Evolutionary conservation across 2,888 invertebrate species (phyloP), one percentile per base, ranked within the genome.

Genomic region (Macaria notata): DNA sequence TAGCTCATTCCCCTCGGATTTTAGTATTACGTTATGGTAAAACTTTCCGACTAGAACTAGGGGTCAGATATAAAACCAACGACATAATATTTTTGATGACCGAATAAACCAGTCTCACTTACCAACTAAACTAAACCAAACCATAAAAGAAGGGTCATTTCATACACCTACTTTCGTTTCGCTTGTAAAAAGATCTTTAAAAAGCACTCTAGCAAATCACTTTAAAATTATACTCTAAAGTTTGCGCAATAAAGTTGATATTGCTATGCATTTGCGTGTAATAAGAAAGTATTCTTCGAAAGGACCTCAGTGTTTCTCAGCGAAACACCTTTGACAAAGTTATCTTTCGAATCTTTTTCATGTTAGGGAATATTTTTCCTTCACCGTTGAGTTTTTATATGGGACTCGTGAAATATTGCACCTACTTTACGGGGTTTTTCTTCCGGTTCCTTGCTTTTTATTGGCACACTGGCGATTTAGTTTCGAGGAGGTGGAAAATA

Each of bases 341-440:
- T 82, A 83, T 83, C 79, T 73, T 45, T 50, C 59, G 60, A 71
- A 81, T 82, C 81, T 81, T 76, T 81, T 80, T 82, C 81, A 80
- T 69, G 63, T 72, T 63, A 65, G 59, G 53, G 49, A 59, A 53
- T 59, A 41, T 64, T 59, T 64, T 60, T 61, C 59, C 39, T 48
- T 52, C 47, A 50, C 63, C 65, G 51, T 54, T 49, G 55, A 55
- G 53, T 63, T 64, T 66, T 64, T 66, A 54, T 65, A 63, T 49
- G 46, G 53, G 45, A 45, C 39, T 56, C 51, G 69, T 59, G 65
- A 67, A 66, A 71, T 70, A 70, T 70, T 51, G 56, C 62, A 53
- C 63, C 61, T 61, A 63, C 66, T 69, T 71, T 68, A 58, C 64
- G 55, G 51, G 44, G 54, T 38, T 41, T 7, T 31, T 56, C 61